Evolutionary conservation across 2,113 vertebrate genomes (phyloP), one percentile per base, ranked within the genome.

Genomic region (Esox niger): DNA sequence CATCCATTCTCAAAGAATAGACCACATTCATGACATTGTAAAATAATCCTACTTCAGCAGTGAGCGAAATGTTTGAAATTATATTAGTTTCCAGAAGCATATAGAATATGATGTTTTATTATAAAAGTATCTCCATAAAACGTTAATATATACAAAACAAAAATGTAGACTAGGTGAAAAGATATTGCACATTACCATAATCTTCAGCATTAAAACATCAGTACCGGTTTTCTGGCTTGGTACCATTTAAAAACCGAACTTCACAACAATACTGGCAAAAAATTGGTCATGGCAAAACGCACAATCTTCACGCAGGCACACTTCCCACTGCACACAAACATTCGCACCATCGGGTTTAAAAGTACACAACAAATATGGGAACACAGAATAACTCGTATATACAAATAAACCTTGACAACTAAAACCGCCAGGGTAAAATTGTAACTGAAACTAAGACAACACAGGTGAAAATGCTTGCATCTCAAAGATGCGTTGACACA

Each of bases 231-330:
- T 93, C 85, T 95, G 95, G 94, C 84, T 72, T 71, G 47, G 81
- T 77, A 79, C 84, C 95, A 88, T 95, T 98, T 95, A 93, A 90
- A 93, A 94, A 90, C 91, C 91, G 94, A 87, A 94, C 95, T 88
- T 98, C 95, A 98, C 93, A 93, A 92, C 67, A 88, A 92, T 84
- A 89, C 93, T 86, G 86, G 85, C 82, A 88, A 43, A 15, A 85
- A 68, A 73, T 75, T 59, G 73, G 85, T 68, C 83, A 79, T 68
- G 74, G 59, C 43, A 31, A 35, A 66, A 17, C 20, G 31, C 64
- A 52, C 70, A 4, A 20, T 74, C 60, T 75, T 35, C 63, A 21
- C 32, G 26, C 17, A n/a, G n/a, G n/a, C n/a, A n/a, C n/a, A n/a
- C n/a, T n/a, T n/a, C n/a, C n/a, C n/a, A n/a, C 68, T 62, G 1